Conservation (phyloP, 53 echinoderm and acorn worm species). For the Paelopatides confundens region DNA sequence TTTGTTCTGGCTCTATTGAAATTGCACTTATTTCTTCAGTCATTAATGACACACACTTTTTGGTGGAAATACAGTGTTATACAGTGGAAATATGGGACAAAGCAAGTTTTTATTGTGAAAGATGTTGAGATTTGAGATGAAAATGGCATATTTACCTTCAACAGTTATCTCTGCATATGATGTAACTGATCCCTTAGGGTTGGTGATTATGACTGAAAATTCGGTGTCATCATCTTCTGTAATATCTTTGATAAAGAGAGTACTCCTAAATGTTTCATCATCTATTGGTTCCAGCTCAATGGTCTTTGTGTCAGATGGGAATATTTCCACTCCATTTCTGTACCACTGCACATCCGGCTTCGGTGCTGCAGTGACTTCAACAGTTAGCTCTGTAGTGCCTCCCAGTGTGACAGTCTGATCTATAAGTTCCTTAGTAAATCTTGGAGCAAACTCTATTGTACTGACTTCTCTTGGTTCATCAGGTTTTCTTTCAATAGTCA, state of each 20-base stretch:
- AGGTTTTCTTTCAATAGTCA: constrained; percentile 21
- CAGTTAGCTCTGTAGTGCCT: constrained; percentile 18
- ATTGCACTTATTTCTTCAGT: too few relatives aligned
- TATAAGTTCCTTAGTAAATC: neutral
- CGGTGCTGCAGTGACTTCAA: constrained; percentile 50
- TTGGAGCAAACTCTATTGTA: constrained; percentile 12
- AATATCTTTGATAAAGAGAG: constrained; percentile 63
- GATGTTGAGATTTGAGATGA: too few relatives aligned
- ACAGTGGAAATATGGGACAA: too few relatives aligned
- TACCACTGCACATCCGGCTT: constrained; percentile 91
- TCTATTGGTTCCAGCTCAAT: constrained; percentile 31
- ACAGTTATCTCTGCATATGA: constrained; percentile 76
- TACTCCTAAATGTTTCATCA: constrained; percentile 60
- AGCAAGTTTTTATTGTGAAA: too few relatives aligned
- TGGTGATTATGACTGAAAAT: constrained; percentile 66
- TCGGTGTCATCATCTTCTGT: constrained; percentile 46
- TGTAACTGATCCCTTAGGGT: constrained; percentile 66
- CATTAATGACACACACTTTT: too few relatives aligned
- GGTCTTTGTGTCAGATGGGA: constrained; percentile 4
- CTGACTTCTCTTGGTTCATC: neutral
- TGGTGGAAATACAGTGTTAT: too few relatives aligned
- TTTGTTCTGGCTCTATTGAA: too few relatives aligned
- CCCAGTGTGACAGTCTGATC: constrained; percentile 21
- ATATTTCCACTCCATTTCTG: constrained; percentile 74
- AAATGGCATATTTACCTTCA: constrained; percentile 58